phyloP scores from a whole-genome alignment of 2,888 invertebrate species.

The Eubasilissa splendida region DNA sequence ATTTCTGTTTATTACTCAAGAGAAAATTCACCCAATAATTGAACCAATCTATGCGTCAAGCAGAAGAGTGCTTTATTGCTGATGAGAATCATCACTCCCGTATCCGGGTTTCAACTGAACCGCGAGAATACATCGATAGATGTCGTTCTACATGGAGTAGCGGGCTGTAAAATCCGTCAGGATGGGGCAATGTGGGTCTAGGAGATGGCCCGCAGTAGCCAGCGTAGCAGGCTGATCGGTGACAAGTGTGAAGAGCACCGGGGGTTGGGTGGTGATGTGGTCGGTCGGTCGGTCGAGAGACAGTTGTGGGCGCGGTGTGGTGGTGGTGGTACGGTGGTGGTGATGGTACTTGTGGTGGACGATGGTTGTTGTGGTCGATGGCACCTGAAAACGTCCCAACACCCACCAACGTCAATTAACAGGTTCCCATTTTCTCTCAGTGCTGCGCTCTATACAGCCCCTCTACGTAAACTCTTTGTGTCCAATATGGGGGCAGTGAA shows the following conservation, averaged over 20 bases:
- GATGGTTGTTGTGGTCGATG: constrained; percentile 62
- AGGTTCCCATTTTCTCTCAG: neutral
- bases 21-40: no score
- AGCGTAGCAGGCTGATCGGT: constrained; percentile 1
- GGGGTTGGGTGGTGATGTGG: constrained; percentile 6
- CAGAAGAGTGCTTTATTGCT: no score
- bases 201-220: constrained; percentile 46
- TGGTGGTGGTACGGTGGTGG: constrained; percentile 68
- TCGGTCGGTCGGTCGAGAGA: constrained; percentile 42
- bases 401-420: constrained; percentile 69
- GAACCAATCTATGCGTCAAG: no score
- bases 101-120: no score
- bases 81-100: no score
- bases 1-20: no score
- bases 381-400: constrained; percentile 75
- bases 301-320: constrained; percentile 51
- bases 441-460: no score
- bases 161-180: neutral
- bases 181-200: neutral
- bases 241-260: constrained; percentile 14
- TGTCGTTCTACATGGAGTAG: neutral
- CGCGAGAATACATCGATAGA: neutral
- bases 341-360: constrained; percentile 63
- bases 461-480: no score
- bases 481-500: no score